Percentiles rank a stretch among this genome's conserved stretches.
Conservation (phyloP, 2,888 invertebrate genomes). For the Orthosia cruda region DNA sequence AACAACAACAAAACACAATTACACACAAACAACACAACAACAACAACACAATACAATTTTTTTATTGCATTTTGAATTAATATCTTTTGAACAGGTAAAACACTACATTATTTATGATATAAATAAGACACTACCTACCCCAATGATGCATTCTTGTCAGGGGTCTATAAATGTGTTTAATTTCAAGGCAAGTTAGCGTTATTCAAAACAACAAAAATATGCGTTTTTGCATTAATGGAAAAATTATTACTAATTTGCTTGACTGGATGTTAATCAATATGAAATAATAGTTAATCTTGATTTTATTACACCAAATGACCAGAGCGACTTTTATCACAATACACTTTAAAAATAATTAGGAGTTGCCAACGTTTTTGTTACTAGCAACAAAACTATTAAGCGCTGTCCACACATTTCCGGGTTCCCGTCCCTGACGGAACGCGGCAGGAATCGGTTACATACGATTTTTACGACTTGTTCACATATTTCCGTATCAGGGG, state of each 20-base stretch:
- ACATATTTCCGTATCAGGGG: too few relatives aligned
- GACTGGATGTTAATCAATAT: not conserved
- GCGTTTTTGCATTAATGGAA: not conserved
- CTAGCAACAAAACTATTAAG: too few relatives aligned
- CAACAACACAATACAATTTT: too few relatives aligned
- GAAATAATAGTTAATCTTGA: not conserved
- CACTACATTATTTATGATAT: not conserved
- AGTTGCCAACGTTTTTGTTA: too few relatives aligned
- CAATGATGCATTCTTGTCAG: constrained; percentile 13
- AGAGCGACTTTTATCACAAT: not conserved
- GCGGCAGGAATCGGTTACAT: too few relatives aligned
- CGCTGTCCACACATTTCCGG: too few relatives aligned
- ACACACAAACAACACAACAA: too few relatives aligned
- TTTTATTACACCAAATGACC: not conserved
- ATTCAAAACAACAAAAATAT: not conserved
- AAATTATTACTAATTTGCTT: not conserved
- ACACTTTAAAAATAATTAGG: too few relatives aligned
- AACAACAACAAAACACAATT: too few relatives aligned
- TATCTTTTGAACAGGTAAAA: not conserved
- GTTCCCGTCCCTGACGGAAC: too few relatives aligned
- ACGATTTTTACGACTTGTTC: too few relatives aligned
- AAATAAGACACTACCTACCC: constrained; percentile 33
- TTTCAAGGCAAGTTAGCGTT: constrained; percentile 11
- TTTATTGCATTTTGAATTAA: not conserved
- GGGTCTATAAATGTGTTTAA: not conserved